Evolutionary conservation across 2,888 invertebrate species (phyloP).

Genomic region (Diplazon laetatorius): DNA sequence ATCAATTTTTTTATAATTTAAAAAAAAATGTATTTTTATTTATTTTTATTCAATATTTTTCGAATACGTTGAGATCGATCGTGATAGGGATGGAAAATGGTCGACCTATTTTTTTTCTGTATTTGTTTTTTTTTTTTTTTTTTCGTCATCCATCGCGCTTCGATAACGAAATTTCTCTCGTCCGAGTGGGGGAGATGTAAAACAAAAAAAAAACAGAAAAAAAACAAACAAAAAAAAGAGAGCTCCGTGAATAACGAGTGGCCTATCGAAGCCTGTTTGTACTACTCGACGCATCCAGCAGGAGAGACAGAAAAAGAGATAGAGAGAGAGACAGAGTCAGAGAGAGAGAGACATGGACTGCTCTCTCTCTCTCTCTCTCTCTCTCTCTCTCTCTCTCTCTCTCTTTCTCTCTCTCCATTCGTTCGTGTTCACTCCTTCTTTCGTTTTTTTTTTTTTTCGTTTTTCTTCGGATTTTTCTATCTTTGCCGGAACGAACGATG

Average conservation of each 20-base stretch:
- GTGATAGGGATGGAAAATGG: constrained; percentile 45
- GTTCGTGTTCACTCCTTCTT: constrained; percentile 27
- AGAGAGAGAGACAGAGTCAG: too few relatives aligned
- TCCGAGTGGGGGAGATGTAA: constrained; percentile 14
- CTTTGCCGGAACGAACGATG: background rate
- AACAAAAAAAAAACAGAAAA: too few relatives aligned
- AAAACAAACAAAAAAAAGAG: too few relatives aligned
- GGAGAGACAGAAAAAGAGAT: too few relatives aligned
- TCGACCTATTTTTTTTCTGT: constrained; percentile 48
- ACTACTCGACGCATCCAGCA: too few relatives aligned
- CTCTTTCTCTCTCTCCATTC: constrained; percentile 17
- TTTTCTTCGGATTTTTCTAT: constrained; percentile 16
- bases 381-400: too few relatives aligned
- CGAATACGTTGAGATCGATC: constrained; percentile 45
- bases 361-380: too few relatives aligned
- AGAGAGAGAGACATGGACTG: too few relatives aligned
- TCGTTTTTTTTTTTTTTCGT: constrained; percentile 21
- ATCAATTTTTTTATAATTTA: too few relatives aligned
- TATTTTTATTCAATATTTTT: constrained; percentile 17
- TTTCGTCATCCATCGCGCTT: constrained; percentile 39
- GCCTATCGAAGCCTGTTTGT: constrained; percentile 54
- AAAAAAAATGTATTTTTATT: too few relatives aligned
- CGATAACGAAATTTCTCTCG: constrained; percentile 12
- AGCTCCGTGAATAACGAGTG: constrained; percentile 57
- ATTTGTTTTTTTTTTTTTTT: too few relatives aligned